These are phyloP conservation scores for Drosophila novamexicana DNA, from an alignment of 1,140 invertebrate genomes.

Conservation along the genomic window DNA sequence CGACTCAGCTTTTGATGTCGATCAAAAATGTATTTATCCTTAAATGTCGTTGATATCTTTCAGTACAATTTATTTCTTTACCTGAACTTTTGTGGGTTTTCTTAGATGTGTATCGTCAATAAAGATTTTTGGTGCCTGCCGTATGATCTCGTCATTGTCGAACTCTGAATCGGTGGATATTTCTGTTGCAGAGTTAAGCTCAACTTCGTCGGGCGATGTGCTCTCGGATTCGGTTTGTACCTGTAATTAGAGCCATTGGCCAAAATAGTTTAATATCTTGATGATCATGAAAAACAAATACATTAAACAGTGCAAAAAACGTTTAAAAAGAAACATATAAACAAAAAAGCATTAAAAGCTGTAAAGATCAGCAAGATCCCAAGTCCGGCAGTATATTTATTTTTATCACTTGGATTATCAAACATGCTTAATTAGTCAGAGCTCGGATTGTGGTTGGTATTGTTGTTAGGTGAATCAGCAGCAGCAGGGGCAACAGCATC, in stretches of 20 bases:
- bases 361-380: conserved; percentile 39
- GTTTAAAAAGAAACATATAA: conserved; percentile 43
- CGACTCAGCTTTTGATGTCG: too few species aligned
- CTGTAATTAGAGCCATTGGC: conserved; percentile 58
- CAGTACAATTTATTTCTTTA: conserved; percentile 65
- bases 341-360: conserved; percentile 43
- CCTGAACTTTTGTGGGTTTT: conserved; percentile 87
- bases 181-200: conserved; percentile 93
- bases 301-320: conserved; percentile 19
- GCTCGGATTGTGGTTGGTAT: conserved; percentile 24
- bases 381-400: not conserved
- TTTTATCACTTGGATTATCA: conserved; percentile 1
- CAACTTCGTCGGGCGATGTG: conserved; percentile 88
- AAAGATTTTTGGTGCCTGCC: conserved; percentile 88
- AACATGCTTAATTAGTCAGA: conserved; percentile 72
- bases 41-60: too few species aligned
- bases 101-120: conserved; percentile 86
- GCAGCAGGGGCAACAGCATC: conserved; percentile 9
- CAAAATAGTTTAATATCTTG: conserved; percentile 19
- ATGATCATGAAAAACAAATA: not conserved
- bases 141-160: conserved; percentile 90
- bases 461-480: conserved; percentile 63
- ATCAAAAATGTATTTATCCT: too few species aligned
- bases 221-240: conserved; percentile 90
- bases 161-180: conserved; percentile 96